A percentile compares a stretch with the other conserved stretches of the same genome.
These are phyloP conservation scores for Eurystomus glaucurus DNA, from an alignment of 2,797 vertebrate genomes.

Conservation along the genomic window DNA sequence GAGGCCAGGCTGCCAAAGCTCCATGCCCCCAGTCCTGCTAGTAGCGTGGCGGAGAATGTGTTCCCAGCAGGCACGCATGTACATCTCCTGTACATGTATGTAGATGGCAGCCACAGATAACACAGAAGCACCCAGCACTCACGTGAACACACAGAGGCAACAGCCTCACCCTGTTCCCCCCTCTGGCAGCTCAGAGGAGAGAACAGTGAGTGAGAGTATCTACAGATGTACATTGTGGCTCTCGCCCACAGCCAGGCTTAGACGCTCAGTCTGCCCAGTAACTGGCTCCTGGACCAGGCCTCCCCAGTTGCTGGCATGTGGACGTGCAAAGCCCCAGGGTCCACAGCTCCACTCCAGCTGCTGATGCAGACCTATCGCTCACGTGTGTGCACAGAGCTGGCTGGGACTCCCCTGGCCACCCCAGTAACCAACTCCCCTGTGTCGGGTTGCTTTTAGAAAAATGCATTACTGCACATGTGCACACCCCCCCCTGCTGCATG, in stretches of 20 bases:
- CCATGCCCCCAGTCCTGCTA: background rate
- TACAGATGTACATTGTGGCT: background rate
- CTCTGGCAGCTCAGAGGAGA: background rate
- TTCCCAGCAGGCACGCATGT: accelerated
- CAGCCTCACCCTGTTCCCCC: background rate
- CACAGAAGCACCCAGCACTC: background rate
- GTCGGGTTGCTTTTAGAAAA: background rate
- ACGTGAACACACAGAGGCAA: background rate
- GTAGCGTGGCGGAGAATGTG: background rate
- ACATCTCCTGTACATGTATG: accelerated
- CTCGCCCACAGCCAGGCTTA: background rate
- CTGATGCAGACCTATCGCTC: background rate
- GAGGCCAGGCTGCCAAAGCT: background rate
- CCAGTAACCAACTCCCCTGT: background rate
- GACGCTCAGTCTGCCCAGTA: background rate
- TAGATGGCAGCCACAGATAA: background rate
- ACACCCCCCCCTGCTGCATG: no score
- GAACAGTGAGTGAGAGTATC: background rate
- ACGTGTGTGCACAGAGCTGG: background rate
- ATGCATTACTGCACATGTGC: background rate
- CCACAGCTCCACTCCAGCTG: background rate
- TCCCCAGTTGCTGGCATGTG: background rate
- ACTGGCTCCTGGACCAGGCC: background rate
- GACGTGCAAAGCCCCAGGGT: background rate
- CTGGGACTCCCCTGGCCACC: background rate